Base-by-base conservation (phyloP, 2,888 invertebrate species). In the Ophion obscuratus region DNA sequence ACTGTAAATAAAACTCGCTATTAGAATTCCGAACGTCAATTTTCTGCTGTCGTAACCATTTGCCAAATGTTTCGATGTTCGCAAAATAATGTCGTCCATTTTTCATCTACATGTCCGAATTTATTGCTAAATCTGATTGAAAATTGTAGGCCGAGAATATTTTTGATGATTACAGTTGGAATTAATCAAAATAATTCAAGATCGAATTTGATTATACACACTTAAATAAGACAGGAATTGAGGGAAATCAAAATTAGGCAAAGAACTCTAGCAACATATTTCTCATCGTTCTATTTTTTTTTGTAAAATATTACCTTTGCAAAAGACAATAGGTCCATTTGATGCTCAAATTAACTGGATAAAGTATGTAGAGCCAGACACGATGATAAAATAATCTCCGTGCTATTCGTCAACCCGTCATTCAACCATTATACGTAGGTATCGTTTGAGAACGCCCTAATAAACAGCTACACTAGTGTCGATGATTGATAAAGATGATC, bases 401-500 rank as follows among this genome's bases (percentile, higher is more conserved):
- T 3, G 53, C 53, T 57, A 17, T 76, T 40, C 14, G 36, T 27
- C 77, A 44, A 77, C 24, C 20, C 24, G 53, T 27, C 64, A 47
- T 6, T 75, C 27, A 17, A 64, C 44, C 64, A 31, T 75, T 75
- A 27, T 31, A 14, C 17, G 44, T 47, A 14, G 9, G 44, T 47
- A 75, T 64, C 75, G 53, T 64, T 64, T 11, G 47, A 31, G 17
- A 62, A 14, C 40, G 47, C n/a, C n/a, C 53, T 47, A 75, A 75
- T 77, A 59, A 77, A 77, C 53, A 67, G n/a, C 31, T 36, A 59
- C 61, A n/a, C 27, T 61, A 31, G 59, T 27, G 44, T 24, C 67
- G 62, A 70, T 81, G 62, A 81, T 75, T 75, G 53, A 53, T 76
- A 75, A 81, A 67, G 40, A 53, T 17, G 10, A 36, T 76, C 27